Base-by-base conservation (phyloP, 2,113 vertebrate species). In the Cynocephalus volans region DNA sequence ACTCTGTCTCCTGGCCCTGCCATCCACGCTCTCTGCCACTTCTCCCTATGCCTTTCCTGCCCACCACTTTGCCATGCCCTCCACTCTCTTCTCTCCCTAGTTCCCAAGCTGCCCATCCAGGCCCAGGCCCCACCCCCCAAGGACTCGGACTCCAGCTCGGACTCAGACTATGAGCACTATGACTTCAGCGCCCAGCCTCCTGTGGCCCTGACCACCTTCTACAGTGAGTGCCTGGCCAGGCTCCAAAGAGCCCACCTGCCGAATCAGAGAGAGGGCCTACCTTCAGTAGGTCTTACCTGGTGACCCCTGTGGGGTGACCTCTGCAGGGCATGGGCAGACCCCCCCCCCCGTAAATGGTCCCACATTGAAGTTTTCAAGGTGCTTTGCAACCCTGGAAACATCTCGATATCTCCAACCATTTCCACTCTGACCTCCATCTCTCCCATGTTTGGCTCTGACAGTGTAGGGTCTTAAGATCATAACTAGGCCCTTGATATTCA, bases 141-240 rank as follows among this genome's bases (percentile, higher is more conserved):
- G 76, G 98, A 98, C 81, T 98, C 98, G 0, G 98, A 98, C 73
- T 98, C 98, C 7, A 94, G 97, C 60, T 98, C 98, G 0, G 98
- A 98, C 72, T 98, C 98, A 0, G 98, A 98, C 92, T 99, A 98
- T 0, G 99, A 99, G 96, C 98, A 98, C 77, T 99, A 99, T 5
- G 98, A 98, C 82, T 99, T 99, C 98, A 98, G 93, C 81, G 82
- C 96, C 86, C 95, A 98, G 83, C 99, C 99, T 0, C 99, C 98
- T 0, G 15, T 98, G 62, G 98, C 98, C n/a, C 97, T 99, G 95
- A 98, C 98, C 95, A 99, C 98, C 90, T 99, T 99, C 97, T 95
- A 98, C 97, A 99, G 99, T 99, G 98, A 98, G 99, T 96, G 84
- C 60, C 80, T 33, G 64, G 65, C 54, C 0, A 2, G 64, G 75